These are phyloP conservation scores for Callipepla squamata DNA, from an alignment of 2,113 vertebrate genomes.

Conservation along the genomic window DNA sequence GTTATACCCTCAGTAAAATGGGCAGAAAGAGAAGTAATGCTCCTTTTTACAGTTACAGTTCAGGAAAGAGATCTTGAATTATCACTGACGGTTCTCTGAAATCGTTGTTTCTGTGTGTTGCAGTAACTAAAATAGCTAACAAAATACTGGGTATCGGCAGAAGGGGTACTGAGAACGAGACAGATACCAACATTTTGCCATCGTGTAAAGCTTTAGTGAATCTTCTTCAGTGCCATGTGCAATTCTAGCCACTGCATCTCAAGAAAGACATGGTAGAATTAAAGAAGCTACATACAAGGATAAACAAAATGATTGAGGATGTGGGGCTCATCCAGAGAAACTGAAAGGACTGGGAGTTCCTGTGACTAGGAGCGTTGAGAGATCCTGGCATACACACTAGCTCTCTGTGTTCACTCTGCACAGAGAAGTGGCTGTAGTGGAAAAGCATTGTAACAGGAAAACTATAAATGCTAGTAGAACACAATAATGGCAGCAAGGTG, in stretches of 20 bases:
- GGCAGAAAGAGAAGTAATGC: background rate
- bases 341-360: background rate
- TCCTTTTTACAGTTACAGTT: background rate
- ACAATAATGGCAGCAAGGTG: accelerated
- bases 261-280: background rate
- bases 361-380: background rate
- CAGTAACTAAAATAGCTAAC: background rate
- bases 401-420: background rate
- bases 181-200: background rate
- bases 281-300: background rate
- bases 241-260: background rate
- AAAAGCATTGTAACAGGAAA: background rate
- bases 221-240: background rate
- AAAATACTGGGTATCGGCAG: background rate
- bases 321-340: background rate
- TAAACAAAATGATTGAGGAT: background rate
- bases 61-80: background rate
- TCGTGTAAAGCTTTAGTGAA: background rate
- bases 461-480: background rate
- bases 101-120: background rate
- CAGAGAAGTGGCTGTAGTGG: background rate
- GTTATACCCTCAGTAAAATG: background rate
- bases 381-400: accelerated
- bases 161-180: background rate
- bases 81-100: background rate